Conservation (phyloP, 2,797 vertebrate species). For the Myotis findleyi region DNA sequence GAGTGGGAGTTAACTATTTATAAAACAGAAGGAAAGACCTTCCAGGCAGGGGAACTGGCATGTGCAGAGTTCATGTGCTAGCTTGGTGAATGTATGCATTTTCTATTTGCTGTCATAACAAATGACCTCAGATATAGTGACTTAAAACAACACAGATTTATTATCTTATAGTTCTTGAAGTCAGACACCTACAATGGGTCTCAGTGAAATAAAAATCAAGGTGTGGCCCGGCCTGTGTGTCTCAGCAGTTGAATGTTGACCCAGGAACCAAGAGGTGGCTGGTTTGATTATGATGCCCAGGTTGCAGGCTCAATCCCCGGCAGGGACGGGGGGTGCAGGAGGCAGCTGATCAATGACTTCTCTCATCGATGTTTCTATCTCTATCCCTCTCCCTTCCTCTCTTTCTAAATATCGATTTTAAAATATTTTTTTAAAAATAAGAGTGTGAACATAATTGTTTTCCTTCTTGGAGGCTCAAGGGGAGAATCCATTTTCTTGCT, state of each 20-base stretch:
- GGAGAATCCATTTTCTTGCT: not conserved
- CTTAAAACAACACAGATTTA: not conserved
- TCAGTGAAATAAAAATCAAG: not conserved
- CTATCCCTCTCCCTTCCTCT: no score
- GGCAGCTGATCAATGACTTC: no score
- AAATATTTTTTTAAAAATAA: no score
- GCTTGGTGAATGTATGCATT: not conserved
- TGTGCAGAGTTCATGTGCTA: not conserved
- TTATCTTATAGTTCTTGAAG: not conserved
- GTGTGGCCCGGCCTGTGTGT: no score
- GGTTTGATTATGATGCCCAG: no score
- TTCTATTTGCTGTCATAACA: not conserved
- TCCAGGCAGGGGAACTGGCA: not conserved
- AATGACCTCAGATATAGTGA: not conserved
- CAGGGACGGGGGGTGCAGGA: fast-evolving
- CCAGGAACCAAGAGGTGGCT: no score
- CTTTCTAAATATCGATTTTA: no score
- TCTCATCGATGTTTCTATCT: no score
- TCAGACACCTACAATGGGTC: not conserved
- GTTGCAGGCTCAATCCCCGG: no score
- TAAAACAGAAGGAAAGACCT: not conserved
- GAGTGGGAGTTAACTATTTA: not conserved
- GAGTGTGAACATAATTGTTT: not conserved
- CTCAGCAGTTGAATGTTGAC: no score
- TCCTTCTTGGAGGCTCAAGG: not conserved